Percentiles rank a stretch among this genome's conserved stretches.
phyloP scores from a whole-genome alignment of 2,888 invertebrate species.

The Nomada goodeniana region DNA sequence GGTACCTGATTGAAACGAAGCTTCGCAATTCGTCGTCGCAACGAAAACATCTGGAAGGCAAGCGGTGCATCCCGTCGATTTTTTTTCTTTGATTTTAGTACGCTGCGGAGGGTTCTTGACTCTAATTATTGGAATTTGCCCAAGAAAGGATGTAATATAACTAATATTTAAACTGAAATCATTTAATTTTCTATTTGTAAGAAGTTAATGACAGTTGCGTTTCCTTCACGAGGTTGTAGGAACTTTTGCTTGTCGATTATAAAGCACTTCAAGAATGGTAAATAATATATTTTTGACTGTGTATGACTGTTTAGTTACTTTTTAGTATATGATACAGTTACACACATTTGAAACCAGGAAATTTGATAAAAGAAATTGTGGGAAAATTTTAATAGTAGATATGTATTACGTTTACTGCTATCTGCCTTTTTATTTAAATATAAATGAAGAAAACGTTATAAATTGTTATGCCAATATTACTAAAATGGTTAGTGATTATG shows the following conservation, averaged over 20 bases:
- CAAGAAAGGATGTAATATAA: neutral
- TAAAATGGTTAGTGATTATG: neutral
- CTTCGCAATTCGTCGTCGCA: slow-evolving; percentile 19
- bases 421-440: neutral
- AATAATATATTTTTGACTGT: neutral
- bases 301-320: no score
- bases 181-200: neutral
- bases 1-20: slow-evolving; percentile 54
- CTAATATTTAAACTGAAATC: neutral
- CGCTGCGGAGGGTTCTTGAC: neutral
- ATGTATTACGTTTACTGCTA: neutral
- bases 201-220: neutral
- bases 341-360: no score
- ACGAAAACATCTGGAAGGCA: neutral
- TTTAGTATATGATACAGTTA: no score
- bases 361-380: neutral
- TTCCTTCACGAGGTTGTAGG: neutral
- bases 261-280: neutral
- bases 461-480: neutral
- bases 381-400: neutral
- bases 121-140: neutral
- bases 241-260: neutral
- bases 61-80: neutral
- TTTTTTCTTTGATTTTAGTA: neutral
- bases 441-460: neutral